Percentiles rank a stretch among this genome's conserved stretches.
Evolutionary conservation across 2,113 vertebrate genomes (phyloP).

Genomic region (Zosterops japonicus): DNA sequence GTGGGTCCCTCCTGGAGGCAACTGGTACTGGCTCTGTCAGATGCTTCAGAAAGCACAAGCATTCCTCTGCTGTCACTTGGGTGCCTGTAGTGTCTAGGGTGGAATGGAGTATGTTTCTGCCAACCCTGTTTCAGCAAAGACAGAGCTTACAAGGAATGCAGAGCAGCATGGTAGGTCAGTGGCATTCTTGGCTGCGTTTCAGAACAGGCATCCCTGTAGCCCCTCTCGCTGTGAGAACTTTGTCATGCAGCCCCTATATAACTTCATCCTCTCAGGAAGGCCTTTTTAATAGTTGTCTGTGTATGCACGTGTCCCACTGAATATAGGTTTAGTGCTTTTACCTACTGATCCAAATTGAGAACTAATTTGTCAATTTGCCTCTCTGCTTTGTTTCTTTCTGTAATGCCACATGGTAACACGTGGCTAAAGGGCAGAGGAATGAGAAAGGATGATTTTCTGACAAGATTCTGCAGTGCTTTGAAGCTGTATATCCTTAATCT

Average conservation of each 20-base stretch:
- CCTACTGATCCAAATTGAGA: neutral
- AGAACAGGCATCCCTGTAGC: neutral
- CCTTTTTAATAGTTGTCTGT: neutral
- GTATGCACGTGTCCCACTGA: neutral
- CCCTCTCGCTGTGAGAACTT: accelerated
- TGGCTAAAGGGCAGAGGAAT: neutral
- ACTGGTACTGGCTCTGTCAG: neutral
- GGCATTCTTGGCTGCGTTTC: neutral
- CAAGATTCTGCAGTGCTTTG: neutral
- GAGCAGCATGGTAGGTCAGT: neutral
- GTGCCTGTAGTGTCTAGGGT: neutral
- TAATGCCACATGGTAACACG: neutral
- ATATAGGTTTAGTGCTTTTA: neutral
- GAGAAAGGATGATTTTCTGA: neutral
- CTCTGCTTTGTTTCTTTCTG: neutral
- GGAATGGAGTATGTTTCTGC: neutral
- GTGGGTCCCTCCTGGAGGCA: neutral
- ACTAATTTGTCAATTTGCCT: neutral
- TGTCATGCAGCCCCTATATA: neutral
- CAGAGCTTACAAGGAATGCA: neutral
- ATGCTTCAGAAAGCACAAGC: neutral
- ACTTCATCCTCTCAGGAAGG: neutral
- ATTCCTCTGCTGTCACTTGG: neutral
- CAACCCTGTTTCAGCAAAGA: neutral
- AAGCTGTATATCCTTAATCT: neutral